A percentile compares a stretch with the other conserved stretches of the same genome.
phyloP scores from a whole-genome alignment of 1,140 invertebrate genomes.

The Drosophila micromelanica region DNA sequence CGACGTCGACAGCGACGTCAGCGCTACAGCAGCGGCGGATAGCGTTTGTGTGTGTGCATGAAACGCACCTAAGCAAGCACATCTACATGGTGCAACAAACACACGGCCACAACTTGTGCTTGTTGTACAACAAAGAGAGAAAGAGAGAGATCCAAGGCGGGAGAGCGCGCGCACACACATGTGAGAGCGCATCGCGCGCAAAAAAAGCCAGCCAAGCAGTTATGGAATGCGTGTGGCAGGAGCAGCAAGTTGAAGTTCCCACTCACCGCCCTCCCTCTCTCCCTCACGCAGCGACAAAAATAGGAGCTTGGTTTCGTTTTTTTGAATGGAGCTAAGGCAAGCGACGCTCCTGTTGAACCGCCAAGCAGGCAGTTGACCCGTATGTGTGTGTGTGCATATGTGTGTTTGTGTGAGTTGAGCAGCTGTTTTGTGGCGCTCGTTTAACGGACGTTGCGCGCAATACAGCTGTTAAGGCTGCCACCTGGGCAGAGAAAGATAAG shows the following conservation, averaged over 20 bases:
- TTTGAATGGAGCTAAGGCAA: constrained; percentile 31
- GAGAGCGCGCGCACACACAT: neutral
- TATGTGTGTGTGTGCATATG: constrained; percentile 13
- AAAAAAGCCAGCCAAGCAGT: constrained; percentile 10
- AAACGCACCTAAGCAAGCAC: constrained; percentile 66
- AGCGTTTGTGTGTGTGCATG: constrained; percentile 52
- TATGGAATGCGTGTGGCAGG: constrained; percentile 31
- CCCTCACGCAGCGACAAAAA: neutral
- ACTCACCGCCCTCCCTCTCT: neutral
- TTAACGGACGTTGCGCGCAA: constrained; percentile 38
- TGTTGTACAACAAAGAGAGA: constrained; percentile 5
- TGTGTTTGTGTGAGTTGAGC: constrained; percentile 25
- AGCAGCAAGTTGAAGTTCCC: neutral
- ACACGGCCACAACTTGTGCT: constrained; percentile 37
- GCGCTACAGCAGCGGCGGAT: neutral
- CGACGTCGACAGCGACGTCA: constrained; percentile 5
- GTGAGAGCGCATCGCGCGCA: neutral
- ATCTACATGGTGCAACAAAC: constrained; percentile 72
- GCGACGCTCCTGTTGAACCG: constrained; percentile 35
- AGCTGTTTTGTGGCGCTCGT: constrained; percentile 53
- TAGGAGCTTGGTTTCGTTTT: constrained; percentile 11
- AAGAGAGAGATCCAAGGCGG: constrained; percentile 11
- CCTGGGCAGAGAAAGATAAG: constrained; percentile 23
- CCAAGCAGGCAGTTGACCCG: constrained; percentile 27
- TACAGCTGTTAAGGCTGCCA: constrained; percentile 65